These are phyloP conservation scores for Sminthurinus aureus DNA, from an alignment of 2,888 invertebrate genomes.

Conservation along the genomic window DNA sequence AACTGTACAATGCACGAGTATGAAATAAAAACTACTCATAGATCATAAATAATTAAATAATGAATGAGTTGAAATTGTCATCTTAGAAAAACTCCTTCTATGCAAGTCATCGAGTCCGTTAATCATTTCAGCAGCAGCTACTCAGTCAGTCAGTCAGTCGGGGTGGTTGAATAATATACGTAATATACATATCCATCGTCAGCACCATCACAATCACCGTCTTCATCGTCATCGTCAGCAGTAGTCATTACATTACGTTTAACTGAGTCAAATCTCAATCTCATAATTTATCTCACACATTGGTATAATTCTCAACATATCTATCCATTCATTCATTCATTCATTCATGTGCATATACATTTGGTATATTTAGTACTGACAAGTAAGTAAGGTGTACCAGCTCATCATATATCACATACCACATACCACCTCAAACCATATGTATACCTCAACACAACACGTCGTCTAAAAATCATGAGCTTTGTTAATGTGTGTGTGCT, in stretches of 20 bases:
- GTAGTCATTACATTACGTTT: not conserved
- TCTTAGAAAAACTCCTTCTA: conserved; percentile 11
- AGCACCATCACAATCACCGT: not conserved
- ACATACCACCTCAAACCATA: not conserved
- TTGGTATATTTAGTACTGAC: too few relatives aligned
- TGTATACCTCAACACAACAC: not conserved
- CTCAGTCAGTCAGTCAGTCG: not conserved
- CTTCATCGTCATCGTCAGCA: not conserved
- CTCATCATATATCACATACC: too few relatives aligned
- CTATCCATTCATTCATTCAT: too few relatives aligned
- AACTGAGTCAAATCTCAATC: not conserved
- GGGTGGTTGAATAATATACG: not conserved
- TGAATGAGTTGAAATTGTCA: conserved; percentile 37
- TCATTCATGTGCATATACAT: too few relatives aligned
- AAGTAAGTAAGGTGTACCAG: too few relatives aligned
- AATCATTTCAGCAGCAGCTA: conserved; percentile 19
- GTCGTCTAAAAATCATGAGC: not conserved
- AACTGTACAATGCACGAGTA: not conserved
- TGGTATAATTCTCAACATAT: not conserved
- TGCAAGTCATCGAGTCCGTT: conserved; percentile 37
- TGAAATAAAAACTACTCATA: conserved; percentile 10
- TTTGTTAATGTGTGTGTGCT: conserved; percentile 11
- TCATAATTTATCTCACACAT: not conserved
- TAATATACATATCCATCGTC: not conserved
- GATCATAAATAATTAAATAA: conserved; percentile 36